Evolutionary conservation across 2,888 invertebrate genomes (phyloP), one percentile per base, ranked within the genome.

Genomic region (Adelognathus sp.): DNA sequence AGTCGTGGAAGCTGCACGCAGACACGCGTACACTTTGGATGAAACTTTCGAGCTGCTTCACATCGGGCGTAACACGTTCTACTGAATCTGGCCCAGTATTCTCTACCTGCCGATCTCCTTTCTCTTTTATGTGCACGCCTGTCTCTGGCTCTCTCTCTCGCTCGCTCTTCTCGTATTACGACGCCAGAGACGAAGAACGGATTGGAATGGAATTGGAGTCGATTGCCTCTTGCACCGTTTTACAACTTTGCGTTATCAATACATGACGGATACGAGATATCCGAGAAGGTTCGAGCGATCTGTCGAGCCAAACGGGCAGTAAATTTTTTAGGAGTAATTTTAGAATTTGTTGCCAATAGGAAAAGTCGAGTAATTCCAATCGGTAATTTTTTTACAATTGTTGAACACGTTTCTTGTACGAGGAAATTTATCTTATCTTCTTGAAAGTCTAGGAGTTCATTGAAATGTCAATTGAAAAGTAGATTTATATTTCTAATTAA

Each of bases 1-100:
- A n/a, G n/a, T 76, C 71, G 76, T 71, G 71, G 71, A 71, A 76
- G 69, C 52, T 71, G 58, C 58, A 66, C 66, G 39, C 58, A 52
- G 56, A 70, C 54, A 58, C 58, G 64, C 76, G 70, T 69, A 66
- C 61, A 31, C 60, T 67, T 54, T 50, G 44, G 21, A 14, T 44
- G 54, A 63, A 72, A 72, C 39, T 60, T 24, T 18, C 60, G 18
- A n/a, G n/a, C 60, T 18, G 9, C 5, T 11, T 11, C 9, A 11
- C n/a, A 5, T 4, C 41, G 39, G 36, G 41, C 24, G 39, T n/a
- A 54, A 11, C 54, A 54, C 71, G 41, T 54, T 63, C 52, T 61
- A n/a, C 69, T 41, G 52, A 63, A 71, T 71, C 61, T 54, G 29
- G 54, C 21, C 39, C 60, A 52, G 39, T 39, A 14, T 33, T 52